Percentiles rank a stretch among this genome's conserved stretches.
Evolutionary conservation across 2,888 invertebrate genomes (phyloP).

Genomic region (Toxonevra muliebris): DNA sequence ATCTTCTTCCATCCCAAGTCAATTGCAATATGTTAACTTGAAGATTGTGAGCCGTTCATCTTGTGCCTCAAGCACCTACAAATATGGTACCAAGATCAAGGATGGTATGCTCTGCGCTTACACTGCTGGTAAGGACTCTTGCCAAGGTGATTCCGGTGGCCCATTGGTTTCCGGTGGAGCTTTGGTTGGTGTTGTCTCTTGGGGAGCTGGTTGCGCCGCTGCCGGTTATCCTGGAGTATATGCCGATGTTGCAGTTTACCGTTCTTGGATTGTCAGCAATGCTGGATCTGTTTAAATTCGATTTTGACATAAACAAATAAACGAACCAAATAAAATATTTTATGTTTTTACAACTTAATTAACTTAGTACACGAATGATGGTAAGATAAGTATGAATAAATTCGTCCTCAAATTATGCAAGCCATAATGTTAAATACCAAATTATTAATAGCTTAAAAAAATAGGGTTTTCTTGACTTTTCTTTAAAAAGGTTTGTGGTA

Average conservation of each 20-base stretch:
- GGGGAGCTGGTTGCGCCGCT: slow-evolving; percentile 49
- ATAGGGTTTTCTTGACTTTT: no score
- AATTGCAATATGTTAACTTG: slow-evolving; percentile 64
- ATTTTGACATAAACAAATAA: no score
- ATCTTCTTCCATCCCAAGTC: slow-evolving; percentile 2
- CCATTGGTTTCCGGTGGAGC: slow-evolving; percentile 42
- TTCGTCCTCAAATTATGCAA: no score
- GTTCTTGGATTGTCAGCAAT: slow-evolving; percentile 37
- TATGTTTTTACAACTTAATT: no score
- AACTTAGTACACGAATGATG: no score
- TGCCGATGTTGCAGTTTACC: slow-evolving; percentile 41
- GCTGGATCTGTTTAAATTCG: slow-evolving; percentile 1
- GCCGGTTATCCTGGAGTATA: slow-evolving; percentile 47
- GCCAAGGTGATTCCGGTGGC: slow-evolving; percentile 53
- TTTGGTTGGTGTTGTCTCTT: slow-evolving; percentile 51
- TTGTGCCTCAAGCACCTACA: slow-evolving; percentile 65
- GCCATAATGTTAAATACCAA: no score
- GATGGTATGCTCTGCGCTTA: slow-evolving; percentile 48
- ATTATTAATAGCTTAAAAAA: no score
- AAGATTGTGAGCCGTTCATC: slow-evolving; percentile 45
- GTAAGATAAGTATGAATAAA: no score
- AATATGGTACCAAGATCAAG: slow-evolving; percentile 39
- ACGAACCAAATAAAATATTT: no score
- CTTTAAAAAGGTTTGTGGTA: no score
- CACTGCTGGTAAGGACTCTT: slow-evolving; percentile 43